These are phyloP conservation scores for Xylocampa areola DNA, from an alignment of 2,888 invertebrate genomes.

Conservation along the genomic window DNA sequence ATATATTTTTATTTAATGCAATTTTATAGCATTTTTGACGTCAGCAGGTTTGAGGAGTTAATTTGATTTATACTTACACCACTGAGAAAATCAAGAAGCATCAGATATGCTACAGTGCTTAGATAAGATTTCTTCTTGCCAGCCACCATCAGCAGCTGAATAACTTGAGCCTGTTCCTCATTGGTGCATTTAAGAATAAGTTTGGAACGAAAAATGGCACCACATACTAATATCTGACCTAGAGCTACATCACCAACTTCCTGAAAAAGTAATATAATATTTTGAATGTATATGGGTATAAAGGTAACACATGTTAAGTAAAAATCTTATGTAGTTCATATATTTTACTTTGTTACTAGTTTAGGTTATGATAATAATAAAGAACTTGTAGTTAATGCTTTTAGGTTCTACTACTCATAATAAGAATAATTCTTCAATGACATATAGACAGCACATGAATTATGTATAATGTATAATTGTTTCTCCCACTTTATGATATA, in stretches of 20 bases:
- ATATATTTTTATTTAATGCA: too few relatives aligned
- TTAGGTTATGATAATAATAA: too few relatives aligned
- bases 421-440: too few relatives aligned
- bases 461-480: too few relatives aligned
- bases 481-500: too few relatives aligned
- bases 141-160: constrained; percentile 83
- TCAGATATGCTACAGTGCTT: constrained; percentile 89
- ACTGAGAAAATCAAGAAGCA: constrained; percentile 90
- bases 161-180: constrained; percentile 83
- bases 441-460: too few relatives aligned
- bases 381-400: too few relatives aligned
- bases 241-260: constrained; percentile 93
- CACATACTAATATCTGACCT: constrained; percentile 93
- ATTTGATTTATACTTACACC: constrained; percentile 77
- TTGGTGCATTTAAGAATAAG: constrained; percentile 84
- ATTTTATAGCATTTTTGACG: too few relatives aligned
- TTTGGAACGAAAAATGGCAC: constrained; percentile 92
- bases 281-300: background rate
- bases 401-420: too few relatives aligned
- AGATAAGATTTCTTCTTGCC: constrained; percentile 91
- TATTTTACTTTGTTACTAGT: too few relatives aligned
- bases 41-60: too few relatives aligned
- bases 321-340: too few relatives aligned
- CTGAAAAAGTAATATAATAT: constrained; percentile 79
- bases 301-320: background rate